Conservation (phyloP, 2,888 invertebrate genomes). For the Acleris sparsana region DNA sequence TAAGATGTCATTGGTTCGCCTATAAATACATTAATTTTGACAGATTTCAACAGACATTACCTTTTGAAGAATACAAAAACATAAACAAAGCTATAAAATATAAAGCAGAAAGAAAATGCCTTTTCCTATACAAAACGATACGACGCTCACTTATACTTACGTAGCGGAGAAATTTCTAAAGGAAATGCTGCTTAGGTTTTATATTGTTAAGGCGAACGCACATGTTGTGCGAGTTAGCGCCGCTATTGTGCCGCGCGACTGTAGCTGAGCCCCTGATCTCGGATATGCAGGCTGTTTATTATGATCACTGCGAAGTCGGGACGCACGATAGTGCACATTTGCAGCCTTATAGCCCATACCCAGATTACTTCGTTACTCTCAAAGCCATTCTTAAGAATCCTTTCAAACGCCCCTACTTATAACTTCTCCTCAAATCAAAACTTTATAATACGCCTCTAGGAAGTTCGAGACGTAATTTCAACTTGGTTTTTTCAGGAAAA, state of each 20-base stretch:
- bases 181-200: constrained; percentile 6
- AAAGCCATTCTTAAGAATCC: constrained; percentile 9
- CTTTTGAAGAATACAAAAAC: too few species aligned
- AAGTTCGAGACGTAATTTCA: background rate
- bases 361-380: constrained; percentile 14
- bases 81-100: too few species aligned
- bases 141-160: background rate
- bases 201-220: constrained; percentile 28
- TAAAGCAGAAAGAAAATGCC: too few species aligned
- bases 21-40: too few species aligned
- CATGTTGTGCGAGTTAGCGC: constrained; percentile 14
- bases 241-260: constrained; percentile 30
- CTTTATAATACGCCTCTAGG: constrained; percentile 4
- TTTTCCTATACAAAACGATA: background rate
- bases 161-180: constrained; percentile 1
- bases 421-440: constrained; percentile 6
- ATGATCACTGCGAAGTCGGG: constrained; percentile 38
- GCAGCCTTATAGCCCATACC: constrained; percentile 16
- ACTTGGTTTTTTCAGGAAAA: constrained; percentile 16
- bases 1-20: too few species aligned
- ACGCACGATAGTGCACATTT: constrained; percentile 30
- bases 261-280: constrained; percentile 35
- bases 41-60: too few species aligned
- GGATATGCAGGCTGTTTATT: constrained; percentile 38
- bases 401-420: background rate